Base-by-base conservation (phyloP, 2,113 vertebrate genomes). In the Phalacrocorax carbo region DNA sequence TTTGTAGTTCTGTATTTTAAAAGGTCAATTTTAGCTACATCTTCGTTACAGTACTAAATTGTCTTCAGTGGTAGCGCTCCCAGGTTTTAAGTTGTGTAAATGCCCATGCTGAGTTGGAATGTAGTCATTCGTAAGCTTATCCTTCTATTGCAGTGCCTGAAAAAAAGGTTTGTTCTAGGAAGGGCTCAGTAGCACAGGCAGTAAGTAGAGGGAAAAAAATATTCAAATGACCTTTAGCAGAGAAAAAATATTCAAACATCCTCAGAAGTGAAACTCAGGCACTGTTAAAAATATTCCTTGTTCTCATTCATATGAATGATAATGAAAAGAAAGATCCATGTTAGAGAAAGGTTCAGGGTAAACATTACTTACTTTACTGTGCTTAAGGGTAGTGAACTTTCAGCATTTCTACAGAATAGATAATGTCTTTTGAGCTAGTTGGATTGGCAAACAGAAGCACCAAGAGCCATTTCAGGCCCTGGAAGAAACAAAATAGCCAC, bases 211-310 rank as follows among this genome's bases (percentile, higher is more conserved):
- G 11, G 11, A 68, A 68, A 64, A 71, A 71, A 9, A 11, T 22
- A 32, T 5, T 54, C 44, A 71, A 62, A 44, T 22, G 64, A 42
- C 44, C 20, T 86, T 58, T 46, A 91, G 60, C 29, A 52, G 68
- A 40, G 42, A 44, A 49, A 66, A 79, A 20, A 16, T 30, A 44
- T 23, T n/a, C 44, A 57, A 29, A 17, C 22, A 32, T 34, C 68
- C 46, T 86, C 46, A 83, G 42, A 54, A 69, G 13, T 58, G 30
- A 88, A 51, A 81, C 40, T 73, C 15, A 1, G 60, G 10, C 48
- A 48, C 29, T 55, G 61, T 60, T 94, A 73, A 92, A 94, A 78
- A 25, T 88, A 64, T 17, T 93, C 30, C 34, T 69, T n/a, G 27
- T 61, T 86, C 38, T 90, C 55, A 65, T 22, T 42, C 2, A 0